Evolutionary conservation across 2,797 vertebrate genomes (phyloP), one percentile per base, ranked within the genome.

Genomic region (Amphiprion clarkii): DNA sequence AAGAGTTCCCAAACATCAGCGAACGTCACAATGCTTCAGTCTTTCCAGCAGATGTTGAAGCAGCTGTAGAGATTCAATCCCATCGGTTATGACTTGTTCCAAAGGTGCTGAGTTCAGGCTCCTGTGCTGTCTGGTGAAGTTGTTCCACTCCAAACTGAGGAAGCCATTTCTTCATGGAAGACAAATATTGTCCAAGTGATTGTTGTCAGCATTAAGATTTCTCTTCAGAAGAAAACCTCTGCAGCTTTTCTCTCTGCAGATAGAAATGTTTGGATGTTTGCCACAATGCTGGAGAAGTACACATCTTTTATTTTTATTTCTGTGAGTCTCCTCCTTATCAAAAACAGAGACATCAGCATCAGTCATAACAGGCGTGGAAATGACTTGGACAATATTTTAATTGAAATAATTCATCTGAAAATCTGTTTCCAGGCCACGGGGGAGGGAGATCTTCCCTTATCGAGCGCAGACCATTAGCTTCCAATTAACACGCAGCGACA

Each of bases 381-480:
- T 80, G 67, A 29, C 65, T 82, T 27, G 64, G 53, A 83, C 71
- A 66, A 77, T 49, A 49, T 84, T 84, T 88, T 89, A 90, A 92
- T 87, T 90, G 83, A 89, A 91, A 88, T 66, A 66, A 82, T 87
- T 86, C 53, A 86, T 89, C 86, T 77, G 76, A 49, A 77, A 83
- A 85, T 89, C 85, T 70, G 63, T 9, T 76, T 73, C 21, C 58
- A 54, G 81, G 73, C 73, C 78, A 68, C n/a, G n/a, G 69, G 83
- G 79, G 77, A 72, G 64, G 77, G 33, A 36, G 76, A 67, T 67
- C 67, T 33, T 49, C 12, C 81, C 78, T 88, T 82, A 89, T 87
- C 84, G 10, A 67, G 67, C 71, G 1, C 73, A 57, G 51, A 52
- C 71, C 79, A 79, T 82, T 83, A 84, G 82, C 80, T 83, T 75